Evolutionary conservation across 2,113 vertebrate genomes (phyloP), one percentile per base, ranked within the genome.

Genomic region (Calypte anna): DNA sequence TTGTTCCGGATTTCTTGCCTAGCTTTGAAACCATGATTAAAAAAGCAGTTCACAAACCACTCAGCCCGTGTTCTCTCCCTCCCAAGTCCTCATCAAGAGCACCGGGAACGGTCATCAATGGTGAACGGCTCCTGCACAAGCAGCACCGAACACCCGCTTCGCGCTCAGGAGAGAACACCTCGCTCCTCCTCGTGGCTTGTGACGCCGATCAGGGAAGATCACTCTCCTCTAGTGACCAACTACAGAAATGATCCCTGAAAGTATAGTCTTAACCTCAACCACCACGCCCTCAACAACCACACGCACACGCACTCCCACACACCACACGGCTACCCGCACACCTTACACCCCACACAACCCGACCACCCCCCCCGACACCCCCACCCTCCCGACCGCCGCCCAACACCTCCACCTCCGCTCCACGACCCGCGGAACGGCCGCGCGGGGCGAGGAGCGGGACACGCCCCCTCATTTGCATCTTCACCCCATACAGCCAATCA

Each of bases 231-330:
- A 91, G 88, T 91, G 43, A 27, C 51, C 40, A n/a, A 95, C 94
- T 93, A 95, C 90, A 95, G 91, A 95, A 95, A 93, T 95, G 91
- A 95, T 80, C 72, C 88, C 94, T 89, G 86, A 67, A 61, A 61
- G 59, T 61, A 61, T 61, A 61, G 59, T 61, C 59, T 61, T 61
- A 38, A 14, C 9, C 5, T 6, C 33, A 6, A 6, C 20, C 31
- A 14, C 51, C 24, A 12, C 51, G 25, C 51, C 51, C 9, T 5
- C 33, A 6, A 9, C 38, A n/a, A 14, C 51, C 24, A 7, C 51
- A 14, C 51, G 11, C 51, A 8, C 13, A 8, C 51, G 25, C 51
- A 15, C 14, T 14, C 51, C 46, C 46, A 48, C 51, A 53, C 51
- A 14, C 51, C 58, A 25, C 58, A 61, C 58, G 58, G 58, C 10